Evolutionary conservation across 2,113 vertebrate genomes (phyloP), one percentile per base, ranked within the genome.

Genomic region (Cygnus buccinator): DNA sequence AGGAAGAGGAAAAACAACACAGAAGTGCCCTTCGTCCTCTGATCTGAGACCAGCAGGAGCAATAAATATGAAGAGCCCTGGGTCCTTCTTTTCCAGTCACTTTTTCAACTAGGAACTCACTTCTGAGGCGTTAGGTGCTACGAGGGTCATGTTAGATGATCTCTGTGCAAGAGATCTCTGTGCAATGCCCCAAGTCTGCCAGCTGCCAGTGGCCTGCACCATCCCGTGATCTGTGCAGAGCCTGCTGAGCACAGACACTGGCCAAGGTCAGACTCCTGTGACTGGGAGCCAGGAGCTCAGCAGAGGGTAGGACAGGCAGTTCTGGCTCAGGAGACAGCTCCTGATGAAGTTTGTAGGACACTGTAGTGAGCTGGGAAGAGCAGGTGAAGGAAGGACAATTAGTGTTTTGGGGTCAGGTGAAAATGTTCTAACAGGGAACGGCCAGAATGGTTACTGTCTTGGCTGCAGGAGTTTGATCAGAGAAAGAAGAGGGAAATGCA

Each of bases 231-330:
- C 14, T 37, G 67, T 4, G 35, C 76, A 15, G 48, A 31, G 57
- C 33, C 67, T 65, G 76, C 76, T 12, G 87, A 9, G 25, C 37
- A 2, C 43, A 22, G 29, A 4, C 35, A 11, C 15, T 13, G 44
- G 29, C 20, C 35, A 16, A 0, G 43, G 35, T 22, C 44, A 14
- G 21, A 3, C 0, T 3, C 43, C 68, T 2, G 50, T 1, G 33
- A 8, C 44, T 6, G 29, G 11, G 37, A 43, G 43, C 52, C 52
- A 5, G 57, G 39, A 84, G 65, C 55, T 21, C 19, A 1, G 63
- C 33, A 26, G 33, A 14, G 46, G 48, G 4, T 0, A 5, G 80
- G 31, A 37, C 48, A 8, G 35, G 41, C 65, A 22, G 80, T 26
- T 28, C 41, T 12, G 13, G 28, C 22, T 23, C 63, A 3, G 1